Percentiles rank a stretch among this genome's conserved stretches.
phyloP scores from a whole-genome alignment of 2,888 invertebrate genomes.

The Cistogaster globosa region DNA sequence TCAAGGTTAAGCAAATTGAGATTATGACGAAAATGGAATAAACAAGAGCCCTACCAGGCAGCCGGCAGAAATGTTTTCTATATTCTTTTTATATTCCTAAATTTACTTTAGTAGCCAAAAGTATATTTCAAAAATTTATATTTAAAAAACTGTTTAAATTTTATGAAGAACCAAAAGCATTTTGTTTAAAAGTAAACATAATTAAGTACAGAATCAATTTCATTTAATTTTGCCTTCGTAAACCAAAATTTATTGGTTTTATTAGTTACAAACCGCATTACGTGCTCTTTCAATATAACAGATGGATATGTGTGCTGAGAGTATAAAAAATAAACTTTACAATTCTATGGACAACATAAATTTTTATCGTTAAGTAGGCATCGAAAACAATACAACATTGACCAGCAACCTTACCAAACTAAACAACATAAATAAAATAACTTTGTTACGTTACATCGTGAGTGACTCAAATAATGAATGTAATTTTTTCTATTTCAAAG shows the following conservation, averaged over 20 bases:
- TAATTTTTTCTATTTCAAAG: too few relatives aligned
- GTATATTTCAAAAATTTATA: too few relatives aligned
- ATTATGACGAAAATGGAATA: too few relatives aligned
- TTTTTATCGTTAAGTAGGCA: conserved; percentile 64
- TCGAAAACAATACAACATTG: conserved; percentile 61
- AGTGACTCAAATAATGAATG: too few relatives aligned
- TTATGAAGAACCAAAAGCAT: too few relatives aligned
- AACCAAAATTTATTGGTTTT: conserved; percentile 55
- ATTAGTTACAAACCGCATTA: conserved; percentile 58
- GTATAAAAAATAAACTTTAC: conserved; percentile 26
- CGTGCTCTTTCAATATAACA: conserved; percentile 40
- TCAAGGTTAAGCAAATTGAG: too few relatives aligned
- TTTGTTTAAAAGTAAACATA: background rate
- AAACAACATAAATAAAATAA: conserved; percentile 16
- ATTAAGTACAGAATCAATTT: background rate
- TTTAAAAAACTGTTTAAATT: too few relatives aligned
- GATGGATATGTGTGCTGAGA: background rate
- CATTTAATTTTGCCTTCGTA: background rate
- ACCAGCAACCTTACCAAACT: conserved; percentile 26
- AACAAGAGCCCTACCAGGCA: too few relatives aligned
- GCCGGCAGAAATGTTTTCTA: too few relatives aligned
- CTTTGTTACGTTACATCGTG: too few relatives aligned
- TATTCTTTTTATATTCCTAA: too few relatives aligned
- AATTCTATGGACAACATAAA: conserved; percentile 55
- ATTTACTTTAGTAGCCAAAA: too few relatives aligned